These are phyloP conservation scores for Spodoptera frugiperda DNA, from an alignment of 1,140 invertebrate genomes.

Conservation along the genomic window DNA sequence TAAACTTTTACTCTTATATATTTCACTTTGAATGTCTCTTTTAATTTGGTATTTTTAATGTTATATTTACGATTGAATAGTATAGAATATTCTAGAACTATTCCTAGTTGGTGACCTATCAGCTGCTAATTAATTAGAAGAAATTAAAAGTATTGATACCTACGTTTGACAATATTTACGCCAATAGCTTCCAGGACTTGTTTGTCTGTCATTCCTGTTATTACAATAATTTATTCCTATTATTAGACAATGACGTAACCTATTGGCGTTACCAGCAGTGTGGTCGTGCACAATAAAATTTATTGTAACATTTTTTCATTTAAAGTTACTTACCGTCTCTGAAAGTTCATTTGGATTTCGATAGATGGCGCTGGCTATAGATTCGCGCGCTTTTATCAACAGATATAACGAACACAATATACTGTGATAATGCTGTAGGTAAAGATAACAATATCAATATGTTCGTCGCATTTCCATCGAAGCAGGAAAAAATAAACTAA, in stretches of 20 bases:
- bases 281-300: slow-evolving; percentile 10
- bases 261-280: neutral
- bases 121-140: neutral
- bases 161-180: slow-evolving; percentile 14
- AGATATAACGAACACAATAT: neutral
- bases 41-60: neutral
- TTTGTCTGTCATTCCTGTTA: slow-evolving; percentile 20
- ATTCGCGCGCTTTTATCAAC: slow-evolving; percentile 12
- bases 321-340: neutral
- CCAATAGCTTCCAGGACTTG: slow-evolving; percentile 21
- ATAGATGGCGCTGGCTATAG: slow-evolving; percentile 56
- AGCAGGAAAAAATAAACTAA: neutral
- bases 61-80: neutral
- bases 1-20: neutral
- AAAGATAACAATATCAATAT: slow-evolving; percentile 19
- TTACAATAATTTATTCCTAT: slow-evolving; percentile 38
- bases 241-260: slow-evolving; percentile 19
- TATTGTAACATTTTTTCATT: slow-evolving; percentile 27
- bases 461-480: neutral
- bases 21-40: neutral
- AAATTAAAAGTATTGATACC: neutral
- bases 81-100: slow-evolving; percentile 20
- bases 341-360: slow-evolving; percentile 37
- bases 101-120: too few species aligned
- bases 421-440: slow-evolving; percentile 8